phyloP scores from a whole-genome alignment of 1,140 invertebrate species.

The Platyscapa corneri region DNA sequence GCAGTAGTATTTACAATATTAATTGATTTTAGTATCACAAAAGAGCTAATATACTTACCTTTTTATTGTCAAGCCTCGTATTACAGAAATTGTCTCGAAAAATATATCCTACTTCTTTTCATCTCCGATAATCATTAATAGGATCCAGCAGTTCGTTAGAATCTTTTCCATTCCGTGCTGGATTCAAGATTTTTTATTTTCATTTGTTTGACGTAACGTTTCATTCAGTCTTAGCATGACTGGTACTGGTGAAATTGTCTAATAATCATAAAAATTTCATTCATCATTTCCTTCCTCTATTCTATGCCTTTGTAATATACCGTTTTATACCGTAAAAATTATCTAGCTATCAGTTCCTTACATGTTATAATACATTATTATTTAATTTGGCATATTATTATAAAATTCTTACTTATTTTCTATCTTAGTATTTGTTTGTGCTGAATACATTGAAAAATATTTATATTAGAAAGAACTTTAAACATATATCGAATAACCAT shows the following conservation, averaged over 20 bases:
- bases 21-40: no score
- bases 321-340: background rate
- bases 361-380: no score
- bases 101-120: no score
- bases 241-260: constrained; percentile 19
- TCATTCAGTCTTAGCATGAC: background rate
- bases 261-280: constrained; percentile 28
- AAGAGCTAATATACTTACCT: background rate
- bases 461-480: no score
- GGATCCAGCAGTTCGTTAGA: background rate
- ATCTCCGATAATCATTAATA: background rate
- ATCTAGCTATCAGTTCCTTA: no score
- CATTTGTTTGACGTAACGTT: background rate
- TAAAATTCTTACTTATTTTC: background rate
- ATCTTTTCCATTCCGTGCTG: background rate
- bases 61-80: background rate
- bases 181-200: background rate
- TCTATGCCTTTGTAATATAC: background rate
- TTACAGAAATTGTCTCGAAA: no score
- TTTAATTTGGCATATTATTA: no score
- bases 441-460: no score
- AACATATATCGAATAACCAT: no score
- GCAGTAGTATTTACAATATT: no score
- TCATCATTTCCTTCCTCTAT: background rate
- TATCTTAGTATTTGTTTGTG: no score